Evolutionary conservation across 2,888 invertebrate species (phyloP).

Genomic region (Parnassius glacialis): DNA sequence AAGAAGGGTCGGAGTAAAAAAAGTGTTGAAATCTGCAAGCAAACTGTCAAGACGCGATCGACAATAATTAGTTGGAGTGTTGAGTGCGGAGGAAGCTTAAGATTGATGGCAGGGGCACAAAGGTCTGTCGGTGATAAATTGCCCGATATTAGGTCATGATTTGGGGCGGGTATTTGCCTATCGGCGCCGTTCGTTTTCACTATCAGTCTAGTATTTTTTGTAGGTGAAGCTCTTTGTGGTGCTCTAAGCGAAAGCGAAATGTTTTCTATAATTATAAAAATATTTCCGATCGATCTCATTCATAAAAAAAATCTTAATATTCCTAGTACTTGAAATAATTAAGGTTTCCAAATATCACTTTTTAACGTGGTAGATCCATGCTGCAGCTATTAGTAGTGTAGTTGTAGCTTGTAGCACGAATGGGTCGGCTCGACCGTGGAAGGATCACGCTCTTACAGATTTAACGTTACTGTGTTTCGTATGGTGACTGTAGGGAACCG

Average conservation of each 20-base stretch:
- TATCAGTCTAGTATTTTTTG: constrained; percentile 47
- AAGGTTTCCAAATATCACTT: no score
- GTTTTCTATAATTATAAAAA: constrained; percentile 30
- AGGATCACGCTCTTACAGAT: no score
- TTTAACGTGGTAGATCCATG: no score
- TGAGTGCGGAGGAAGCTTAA: constrained; percentile 69
- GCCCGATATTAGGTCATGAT: constrained; percentile 78
- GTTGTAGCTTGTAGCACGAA: no score
- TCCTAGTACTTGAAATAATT: no score
- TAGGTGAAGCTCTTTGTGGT: constrained; percentile 41
- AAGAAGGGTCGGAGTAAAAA: constrained; percentile 46
- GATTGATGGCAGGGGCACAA: constrained; percentile 74
- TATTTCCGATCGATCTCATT: no score
- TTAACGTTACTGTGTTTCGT: no score
- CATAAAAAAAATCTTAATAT: no score
- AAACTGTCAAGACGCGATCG: constrained; percentile 68
- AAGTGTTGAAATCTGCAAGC: constrained; percentile 56
- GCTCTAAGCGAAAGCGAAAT: constrained; percentile 51
- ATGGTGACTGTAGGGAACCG: no score
- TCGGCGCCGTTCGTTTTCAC: constrained; percentile 42
- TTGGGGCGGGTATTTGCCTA: constrained; percentile 74
- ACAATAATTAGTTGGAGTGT: constrained; percentile 76
- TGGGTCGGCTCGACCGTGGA: no score
- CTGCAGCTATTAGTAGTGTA: no score
- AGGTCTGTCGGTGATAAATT: constrained; percentile 79